Evolutionary conservation across 2,113 vertebrate genomes (phyloP).

Genomic region (Symphodus melops): DNA sequence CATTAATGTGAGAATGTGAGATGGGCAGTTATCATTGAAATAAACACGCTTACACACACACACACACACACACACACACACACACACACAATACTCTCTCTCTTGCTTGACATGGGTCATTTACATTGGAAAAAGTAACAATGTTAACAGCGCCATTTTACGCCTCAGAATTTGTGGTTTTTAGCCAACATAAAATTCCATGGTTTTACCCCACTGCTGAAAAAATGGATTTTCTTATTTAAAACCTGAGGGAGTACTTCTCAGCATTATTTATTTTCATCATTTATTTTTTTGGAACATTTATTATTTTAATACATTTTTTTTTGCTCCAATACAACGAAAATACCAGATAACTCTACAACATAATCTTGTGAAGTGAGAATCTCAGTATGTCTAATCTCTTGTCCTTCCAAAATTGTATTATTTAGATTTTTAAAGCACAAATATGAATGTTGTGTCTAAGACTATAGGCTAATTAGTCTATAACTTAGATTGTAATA

Average conservation of each 20-base stretch:
- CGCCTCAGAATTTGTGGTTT: neutral
- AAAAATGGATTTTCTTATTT: neutral
- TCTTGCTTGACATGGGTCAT: slow-evolving; percentile 16
- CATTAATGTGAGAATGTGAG: slow-evolving; percentile 72
- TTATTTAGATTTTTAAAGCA: too few species aligned
- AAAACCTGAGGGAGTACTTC: neutral
- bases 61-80: neutral
- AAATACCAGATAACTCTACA: neutral
- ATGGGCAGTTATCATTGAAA: slow-evolving; percentile 70
- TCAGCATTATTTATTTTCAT: neutral
- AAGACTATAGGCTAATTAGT: too few species aligned
- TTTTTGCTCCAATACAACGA: neutral
- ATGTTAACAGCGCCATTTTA: slow-evolving; percentile 28
- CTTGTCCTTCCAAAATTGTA: too few species aligned
- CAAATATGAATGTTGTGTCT: too few species aligned
- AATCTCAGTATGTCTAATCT: neutral
- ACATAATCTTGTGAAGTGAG: neutral
- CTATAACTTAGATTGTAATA: too few species aligned
- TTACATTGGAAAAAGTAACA: slow-evolving; percentile 13
- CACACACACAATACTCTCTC: neutral
- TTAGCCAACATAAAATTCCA: slow-evolving; percentile 17
- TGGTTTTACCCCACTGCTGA: neutral
- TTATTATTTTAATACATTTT: neutral
- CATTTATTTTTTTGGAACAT: neutral
- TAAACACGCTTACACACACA: slow-evolving; percentile 57